Base-by-base conservation (phyloP, 2,797 vertebrate species). In the Amphiprion clarkii region DNA sequence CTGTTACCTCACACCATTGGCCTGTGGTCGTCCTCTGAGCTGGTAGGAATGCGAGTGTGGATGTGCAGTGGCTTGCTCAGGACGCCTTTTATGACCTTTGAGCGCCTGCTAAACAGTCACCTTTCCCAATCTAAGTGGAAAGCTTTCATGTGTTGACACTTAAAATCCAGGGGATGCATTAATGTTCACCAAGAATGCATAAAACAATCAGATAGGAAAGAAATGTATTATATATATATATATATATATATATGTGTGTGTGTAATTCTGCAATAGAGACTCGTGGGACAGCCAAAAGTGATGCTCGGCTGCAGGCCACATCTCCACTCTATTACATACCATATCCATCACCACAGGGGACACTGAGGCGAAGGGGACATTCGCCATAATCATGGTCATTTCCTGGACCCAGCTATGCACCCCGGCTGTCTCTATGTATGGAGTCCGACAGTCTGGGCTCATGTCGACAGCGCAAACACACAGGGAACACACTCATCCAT, bases 391-490 rank as follows among this genome's bases (percentile, higher is more conserved):
- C 66, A 8, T 48, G 25, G 87, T 89, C 80, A 93, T 92, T 94
- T 93, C 90, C 90, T 92, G 88, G 71, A 86, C 67, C 70, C 79
- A 27, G 67, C 76, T 39, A 3, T 63, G 73, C 74, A 76, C 81
- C 64, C 84, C 12, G 72, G 67, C 76, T 78, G 84, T 83, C 81
- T 90, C 77, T 65, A 72, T 78, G 70, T 81, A 79, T 86, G 93
- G 93, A 95, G 92, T 90, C 94, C 88, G 75, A 63, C 80, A 88
- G 93, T 94, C 94, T 95, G 90, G 87, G 71, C 62, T 58, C 51
- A 51, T 70, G 72, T 71, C 78, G 88, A 90, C 82, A 83, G 74
- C 74, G 42, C 89, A 84, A 87, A 86, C 69, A 87, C 85, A 88
- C 79, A 85, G 77, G 46, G 4, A 79, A 84, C 87, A 76, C 86